Conservation (phyloP, 2,113 vertebrate species). For the Tyrannus savana region DNA sequence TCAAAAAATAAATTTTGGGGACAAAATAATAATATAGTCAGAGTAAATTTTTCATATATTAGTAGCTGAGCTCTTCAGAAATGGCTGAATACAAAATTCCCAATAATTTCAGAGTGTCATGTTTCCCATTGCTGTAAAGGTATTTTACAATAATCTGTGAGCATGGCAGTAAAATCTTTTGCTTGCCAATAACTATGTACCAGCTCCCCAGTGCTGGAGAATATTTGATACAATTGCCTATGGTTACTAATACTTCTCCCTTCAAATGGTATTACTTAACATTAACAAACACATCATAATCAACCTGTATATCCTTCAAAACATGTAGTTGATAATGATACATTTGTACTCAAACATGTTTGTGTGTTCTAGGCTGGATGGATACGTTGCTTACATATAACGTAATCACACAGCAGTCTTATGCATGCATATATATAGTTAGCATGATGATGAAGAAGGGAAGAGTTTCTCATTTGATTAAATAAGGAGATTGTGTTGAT, state of each 20-base stretch:
- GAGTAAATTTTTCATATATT: not conserved
- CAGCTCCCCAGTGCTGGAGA: not conserved
- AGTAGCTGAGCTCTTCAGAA: not conserved
- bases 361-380: not conserved
- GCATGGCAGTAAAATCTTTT: not conserved
- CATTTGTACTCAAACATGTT: not conserved
- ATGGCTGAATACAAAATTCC: not conserved
- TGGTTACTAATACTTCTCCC: not conserved
- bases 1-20: not conserved
- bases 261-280: not conserved
- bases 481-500: not conserved
- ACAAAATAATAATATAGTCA: not conserved
- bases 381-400: not conserved
- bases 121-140: not conserved
- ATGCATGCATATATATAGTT: not conserved
- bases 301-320: not conserved
- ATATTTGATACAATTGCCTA: not conserved
- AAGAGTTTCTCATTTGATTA: not conserved
- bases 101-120: not conserved
- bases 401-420: not conserved
- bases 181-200: not conserved
- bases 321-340: not conserved
- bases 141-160: not conserved
- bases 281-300: not conserved
- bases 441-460: not conserved